These are phyloP conservation scores for Trissolcus japonicus DNA, from an alignment of 2,888 invertebrate species.

Conservation along the genomic window DNA sequence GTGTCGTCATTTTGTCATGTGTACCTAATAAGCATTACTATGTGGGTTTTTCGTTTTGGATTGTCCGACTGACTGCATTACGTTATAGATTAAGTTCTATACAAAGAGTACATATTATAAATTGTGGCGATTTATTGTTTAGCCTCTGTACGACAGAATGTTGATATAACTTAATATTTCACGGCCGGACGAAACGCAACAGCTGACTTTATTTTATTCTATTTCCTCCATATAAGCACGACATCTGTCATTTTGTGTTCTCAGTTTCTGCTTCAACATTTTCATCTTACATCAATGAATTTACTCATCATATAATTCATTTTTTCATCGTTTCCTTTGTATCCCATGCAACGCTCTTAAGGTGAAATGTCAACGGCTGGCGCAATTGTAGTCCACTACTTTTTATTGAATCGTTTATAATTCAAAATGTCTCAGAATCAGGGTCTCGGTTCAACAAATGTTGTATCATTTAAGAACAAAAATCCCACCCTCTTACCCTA, in stretches of 20 bases:
- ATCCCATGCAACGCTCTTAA: background rate
- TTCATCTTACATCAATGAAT: background rate
- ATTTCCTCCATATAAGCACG: background rate
- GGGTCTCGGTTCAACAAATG: no score
- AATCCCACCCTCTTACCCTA: no score
- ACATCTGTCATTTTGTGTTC: background rate
- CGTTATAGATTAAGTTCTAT: conserved; percentile 27
- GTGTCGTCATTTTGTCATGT: conserved; percentile 71
- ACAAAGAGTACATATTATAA: conserved; percentile 22
- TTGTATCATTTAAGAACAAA: no score
- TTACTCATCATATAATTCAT: background rate
- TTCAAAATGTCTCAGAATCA: no score
- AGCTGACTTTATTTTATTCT: conserved; percentile 16
- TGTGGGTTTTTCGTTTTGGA: conserved; percentile 67
- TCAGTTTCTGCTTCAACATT: background rate
- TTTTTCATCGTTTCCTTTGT: background rate
- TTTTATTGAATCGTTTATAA: no score
- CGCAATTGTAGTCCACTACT: no score
- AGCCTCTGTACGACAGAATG: conserved; percentile 1
- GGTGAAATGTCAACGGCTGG: background rate
- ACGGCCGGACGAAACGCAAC: conserved; percentile 26
- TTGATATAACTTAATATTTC: conserved; percentile 9
- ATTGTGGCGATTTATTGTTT: conserved; percentile 15
- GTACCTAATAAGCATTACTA: conserved; percentile 60
- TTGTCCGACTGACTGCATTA: conserved; percentile 60